Evolutionary conservation across 2,797 vertebrate species (phyloP).

Genomic region (Poeciliopsis infans): DNA sequence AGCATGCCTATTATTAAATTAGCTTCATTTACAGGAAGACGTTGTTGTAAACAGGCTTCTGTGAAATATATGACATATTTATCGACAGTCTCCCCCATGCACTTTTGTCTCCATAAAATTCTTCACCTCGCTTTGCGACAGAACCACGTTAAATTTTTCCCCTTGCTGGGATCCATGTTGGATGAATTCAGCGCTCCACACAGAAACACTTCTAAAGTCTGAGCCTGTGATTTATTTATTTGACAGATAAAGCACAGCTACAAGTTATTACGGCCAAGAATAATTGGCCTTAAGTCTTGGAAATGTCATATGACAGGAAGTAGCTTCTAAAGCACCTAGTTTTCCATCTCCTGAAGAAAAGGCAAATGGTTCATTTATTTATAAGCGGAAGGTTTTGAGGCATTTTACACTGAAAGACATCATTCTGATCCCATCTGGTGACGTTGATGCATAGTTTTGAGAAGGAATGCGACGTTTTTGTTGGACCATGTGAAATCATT

Average conservation of each 20-base stretch:
- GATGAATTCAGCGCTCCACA: background rate
- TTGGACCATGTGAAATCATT: constrained; percentile 29
- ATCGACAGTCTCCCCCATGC: background rate
- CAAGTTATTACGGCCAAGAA: background rate
- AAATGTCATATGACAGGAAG: background rate
- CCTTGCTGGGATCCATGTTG: background rate
- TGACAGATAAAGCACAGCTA: background rate
- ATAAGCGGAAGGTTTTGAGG: background rate
- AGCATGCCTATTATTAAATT: background rate
- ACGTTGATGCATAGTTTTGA: constrained; percentile 8
- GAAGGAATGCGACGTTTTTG: constrained; percentile 17
- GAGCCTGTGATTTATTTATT: background rate
- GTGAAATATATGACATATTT: background rate
- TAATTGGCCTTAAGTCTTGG: background rate
- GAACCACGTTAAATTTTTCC: background rate
- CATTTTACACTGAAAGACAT: background rate
- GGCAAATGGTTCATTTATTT: background rate
- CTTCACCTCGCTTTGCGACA: background rate
- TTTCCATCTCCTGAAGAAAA: background rate
- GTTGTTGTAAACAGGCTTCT: background rate
- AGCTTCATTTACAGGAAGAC: background rate
- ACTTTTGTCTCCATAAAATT: background rate
- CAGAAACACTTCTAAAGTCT: background rate
- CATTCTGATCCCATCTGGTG: background rate
- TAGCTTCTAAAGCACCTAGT: background rate